Evolutionary conservation across 1,140 invertebrate species (phyloP).

Genomic region (Leptoteleia sp.): DNA sequence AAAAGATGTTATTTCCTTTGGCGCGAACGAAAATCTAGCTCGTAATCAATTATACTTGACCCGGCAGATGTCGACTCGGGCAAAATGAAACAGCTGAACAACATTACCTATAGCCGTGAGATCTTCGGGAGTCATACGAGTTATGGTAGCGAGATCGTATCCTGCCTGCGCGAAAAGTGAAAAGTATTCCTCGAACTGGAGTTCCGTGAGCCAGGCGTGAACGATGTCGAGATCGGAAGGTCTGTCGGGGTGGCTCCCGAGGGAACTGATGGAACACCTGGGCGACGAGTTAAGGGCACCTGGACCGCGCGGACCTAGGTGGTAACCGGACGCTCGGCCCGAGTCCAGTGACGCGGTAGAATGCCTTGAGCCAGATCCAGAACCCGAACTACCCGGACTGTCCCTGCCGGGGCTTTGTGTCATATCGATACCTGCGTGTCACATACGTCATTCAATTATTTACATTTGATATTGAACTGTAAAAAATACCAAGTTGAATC

Average conservation of each 20-base stretch:
- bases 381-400: conserved; percentile 93
- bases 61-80: conserved; percentile 1
- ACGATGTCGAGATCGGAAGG: conserved; percentile 91
- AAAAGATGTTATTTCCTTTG: no score
- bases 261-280: conserved; percentile 88
- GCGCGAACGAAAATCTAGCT: no score
- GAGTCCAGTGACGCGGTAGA: conserved; percentile 96
- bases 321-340: conserved; percentile 90
- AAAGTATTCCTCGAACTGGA: conserved; percentile 98
- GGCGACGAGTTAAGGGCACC: conserved; percentile 80
- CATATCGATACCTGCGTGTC: conserved; percentile 83
- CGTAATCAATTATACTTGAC: no score
- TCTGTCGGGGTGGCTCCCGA: conserved; percentile 85
- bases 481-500: no score
- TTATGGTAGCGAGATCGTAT: conserved; percentile 98
- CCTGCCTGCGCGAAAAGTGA: conserved; percentile 96
- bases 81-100: conserved; percentile 3
- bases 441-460: conserved; percentile 9
- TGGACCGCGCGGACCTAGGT: conserved; percentile 81
- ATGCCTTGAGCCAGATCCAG: conserved; percentile 92
- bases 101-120: conserved; percentile 86
- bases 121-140: conserved; percentile 98
- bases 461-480: background rate
- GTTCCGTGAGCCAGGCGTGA: conserved; percentile 95
- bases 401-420: conserved; percentile 92